Percentiles rank a stretch among this genome's conserved stretches.
Evolutionary conservation across 2,113 vertebrate genomes (phyloP).

Genomic region (Reinhardtius hippoglossoides): DNA sequence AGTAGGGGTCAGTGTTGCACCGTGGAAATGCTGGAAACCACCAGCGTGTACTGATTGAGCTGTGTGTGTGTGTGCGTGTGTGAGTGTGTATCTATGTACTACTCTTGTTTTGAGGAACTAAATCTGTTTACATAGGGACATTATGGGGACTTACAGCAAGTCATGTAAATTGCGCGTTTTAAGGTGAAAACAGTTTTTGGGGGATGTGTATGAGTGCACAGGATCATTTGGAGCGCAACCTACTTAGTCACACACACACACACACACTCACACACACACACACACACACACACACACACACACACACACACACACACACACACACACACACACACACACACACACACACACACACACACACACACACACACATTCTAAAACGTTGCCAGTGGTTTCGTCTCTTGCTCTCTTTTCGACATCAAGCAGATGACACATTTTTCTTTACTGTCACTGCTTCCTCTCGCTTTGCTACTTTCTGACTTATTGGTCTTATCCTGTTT

Average conservation of each 20-base stretch:
- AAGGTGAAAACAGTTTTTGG: no score
- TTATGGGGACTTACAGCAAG: neutral
- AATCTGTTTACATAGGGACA: neutral
- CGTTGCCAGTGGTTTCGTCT: no score
- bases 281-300: no score
- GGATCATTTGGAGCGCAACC: no score
- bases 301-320: no score
- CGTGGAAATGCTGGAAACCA: constrained; percentile 26
- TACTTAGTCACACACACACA: no score
- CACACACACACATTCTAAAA: no score
- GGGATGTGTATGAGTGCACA: no score
- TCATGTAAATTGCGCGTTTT: no score
- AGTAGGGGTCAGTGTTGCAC: constrained; percentile 79
- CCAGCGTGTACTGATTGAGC: constrained; percentile 17
- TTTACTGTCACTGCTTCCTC: constrained; percentile 22
- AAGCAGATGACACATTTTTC: constrained; percentile 29
- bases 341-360: no score
- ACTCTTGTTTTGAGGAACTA: neutral
- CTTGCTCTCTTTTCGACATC: neutral
- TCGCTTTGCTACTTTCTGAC: constrained; percentile 27
- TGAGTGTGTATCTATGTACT: neutral
- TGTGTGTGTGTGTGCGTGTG: constrained; percentile 18
- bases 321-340: no score
- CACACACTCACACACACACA: no score
- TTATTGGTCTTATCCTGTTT: constrained; percentile 50